Evolutionary conservation across 2,888 invertebrate genomes (phyloP), one percentile per base, ranked within the genome.

Genomic region (Hydraecia micacea): DNA sequence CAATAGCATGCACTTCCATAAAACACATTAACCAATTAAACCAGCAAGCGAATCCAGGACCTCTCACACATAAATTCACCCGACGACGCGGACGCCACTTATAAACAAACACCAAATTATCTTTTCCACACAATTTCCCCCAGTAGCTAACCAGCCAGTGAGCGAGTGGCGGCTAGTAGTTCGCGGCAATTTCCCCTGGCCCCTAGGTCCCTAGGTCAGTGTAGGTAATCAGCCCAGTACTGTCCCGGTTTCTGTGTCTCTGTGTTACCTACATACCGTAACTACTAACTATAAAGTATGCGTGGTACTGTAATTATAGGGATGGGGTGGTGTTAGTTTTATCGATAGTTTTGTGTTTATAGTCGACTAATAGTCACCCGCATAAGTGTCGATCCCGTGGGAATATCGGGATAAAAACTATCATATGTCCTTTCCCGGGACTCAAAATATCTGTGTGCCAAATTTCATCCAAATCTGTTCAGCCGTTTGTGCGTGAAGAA

Each of bases 151-250:
- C 55, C n/a, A n/a, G 55, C 25, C 25, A 7, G n/a, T 36, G 2
- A 66, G 15, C 9, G 11, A 67, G 18, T 62, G 18, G 3, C 63
- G 18, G 65, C 25, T 2, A 72, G 36, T 73, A 52, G 66, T 62
- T 55, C 60, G 55, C 46, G 21, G 32, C 73, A 62, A 86, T 87
- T 84, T 86, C 42, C 66, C 60, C 18, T 68, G 79, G 66, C 83
- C 74, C 83, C 62, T 39, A 70, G 87, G 88, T 87, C 74, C 83
- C 62, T 39, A 70, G 87, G 88, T 87, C 88, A 82, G 86, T 49
- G 15, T 15, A 2, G 75, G 75, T 25, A 83, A 76, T 75, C 79
- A 84, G 36, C 69, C 21, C 49, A 83, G 42, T 9, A 11, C 49
- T 15, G 1, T 67, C 63, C 65, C 60, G 52, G 78, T 84, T 83